Conservation (phyloP, 2,888 invertebrate genomes). For the Diaperis boleti region DNA sequence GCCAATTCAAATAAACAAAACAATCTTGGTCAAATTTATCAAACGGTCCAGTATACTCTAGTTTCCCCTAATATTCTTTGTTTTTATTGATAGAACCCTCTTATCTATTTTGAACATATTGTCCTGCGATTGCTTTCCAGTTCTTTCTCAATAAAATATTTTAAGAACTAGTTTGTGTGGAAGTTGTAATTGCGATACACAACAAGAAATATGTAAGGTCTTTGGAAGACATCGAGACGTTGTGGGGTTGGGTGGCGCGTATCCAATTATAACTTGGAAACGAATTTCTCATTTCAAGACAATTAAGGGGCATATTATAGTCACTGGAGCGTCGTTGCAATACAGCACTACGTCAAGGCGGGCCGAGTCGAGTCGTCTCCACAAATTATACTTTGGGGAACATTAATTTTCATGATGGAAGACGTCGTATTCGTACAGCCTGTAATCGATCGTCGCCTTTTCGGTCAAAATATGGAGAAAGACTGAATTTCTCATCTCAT, state of each 20-base stretch:
- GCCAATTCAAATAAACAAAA: too few species aligned
- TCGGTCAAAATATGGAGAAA: slow-evolving; percentile 56
- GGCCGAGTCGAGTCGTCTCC: slow-evolving; percentile 63
- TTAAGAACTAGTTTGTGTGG: too few species aligned
- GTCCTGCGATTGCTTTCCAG: too few species aligned
- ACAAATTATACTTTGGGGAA: slow-evolving; percentile 70
- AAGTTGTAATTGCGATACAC: slow-evolving; percentile 12
- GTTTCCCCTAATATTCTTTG: too few species aligned
- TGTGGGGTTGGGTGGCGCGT: slow-evolving; percentile 60
- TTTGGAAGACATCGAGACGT: slow-evolving; percentile 53
- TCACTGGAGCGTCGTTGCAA: slow-evolving; percentile 66
- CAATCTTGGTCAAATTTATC: too few species aligned
- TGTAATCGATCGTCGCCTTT: slow-evolving; percentile 45
- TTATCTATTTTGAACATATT: too few species aligned
- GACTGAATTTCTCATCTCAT: slow-evolving; percentile 41
- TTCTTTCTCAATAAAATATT: too few species aligned
- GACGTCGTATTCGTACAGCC: slow-evolving; percentile 46
- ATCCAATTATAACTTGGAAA: slow-evolving; percentile 71
- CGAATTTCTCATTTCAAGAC: slow-evolving; percentile 71
- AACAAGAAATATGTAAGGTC: slow-evolving; percentile 36
- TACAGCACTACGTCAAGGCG: slow-evolving; percentile 57
- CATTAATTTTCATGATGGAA: slow-evolving; percentile 69
- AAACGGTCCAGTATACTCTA: too few species aligned
- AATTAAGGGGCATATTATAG: slow-evolving; percentile 71
- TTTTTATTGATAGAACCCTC: too few species aligned